phyloP scores from a whole-genome alignment of 2,797 vertebrate genomes.

The Hemibagrus guttatus region DNA sequence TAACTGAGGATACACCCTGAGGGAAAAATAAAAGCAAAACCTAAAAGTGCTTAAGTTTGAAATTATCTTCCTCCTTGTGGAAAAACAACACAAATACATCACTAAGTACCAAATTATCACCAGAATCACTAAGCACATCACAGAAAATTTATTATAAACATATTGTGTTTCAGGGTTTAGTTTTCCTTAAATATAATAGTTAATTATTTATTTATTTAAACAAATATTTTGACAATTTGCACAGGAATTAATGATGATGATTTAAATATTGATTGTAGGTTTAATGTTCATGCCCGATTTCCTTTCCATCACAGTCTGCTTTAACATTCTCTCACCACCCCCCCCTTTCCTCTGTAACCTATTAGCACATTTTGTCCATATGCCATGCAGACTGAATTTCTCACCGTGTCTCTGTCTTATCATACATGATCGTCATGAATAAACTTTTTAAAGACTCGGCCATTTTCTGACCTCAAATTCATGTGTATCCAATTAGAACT shows the following conservation, averaged over 20 bases:
- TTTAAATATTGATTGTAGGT: not conserved
- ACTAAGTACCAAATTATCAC: not conserved
- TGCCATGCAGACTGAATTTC: not conserved
- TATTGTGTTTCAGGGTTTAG: not conserved
- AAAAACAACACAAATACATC: not conserved
- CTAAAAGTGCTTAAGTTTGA: not conserved
- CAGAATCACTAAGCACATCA: not conserved
- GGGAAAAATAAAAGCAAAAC: not conserved
- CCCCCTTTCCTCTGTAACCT: not conserved
- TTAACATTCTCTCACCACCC: not conserved
- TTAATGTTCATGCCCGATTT: not conserved
- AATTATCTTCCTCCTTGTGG: not conserved
- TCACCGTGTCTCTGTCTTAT: not conserved
- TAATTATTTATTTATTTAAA: not conserved
- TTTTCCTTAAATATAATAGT: not conserved
- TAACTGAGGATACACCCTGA: slow-evolving; percentile 20
- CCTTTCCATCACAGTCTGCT: not conserved
- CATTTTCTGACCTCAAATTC: not conserved
- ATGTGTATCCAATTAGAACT: not conserved
- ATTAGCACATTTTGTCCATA: slow-evolving; percentile 11
- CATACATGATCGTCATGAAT: not conserved
- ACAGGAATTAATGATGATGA: not conserved
- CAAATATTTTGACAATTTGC: not conserved
- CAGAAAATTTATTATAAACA: not conserved
- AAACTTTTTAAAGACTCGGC: not conserved